A percentile compares a stretch with the other conserved stretches of the same genome.
Evolutionary conservation across 2,797 vertebrate species (phyloP).

Genomic region (Ctenochaetus hawaiiensis): DNA sequence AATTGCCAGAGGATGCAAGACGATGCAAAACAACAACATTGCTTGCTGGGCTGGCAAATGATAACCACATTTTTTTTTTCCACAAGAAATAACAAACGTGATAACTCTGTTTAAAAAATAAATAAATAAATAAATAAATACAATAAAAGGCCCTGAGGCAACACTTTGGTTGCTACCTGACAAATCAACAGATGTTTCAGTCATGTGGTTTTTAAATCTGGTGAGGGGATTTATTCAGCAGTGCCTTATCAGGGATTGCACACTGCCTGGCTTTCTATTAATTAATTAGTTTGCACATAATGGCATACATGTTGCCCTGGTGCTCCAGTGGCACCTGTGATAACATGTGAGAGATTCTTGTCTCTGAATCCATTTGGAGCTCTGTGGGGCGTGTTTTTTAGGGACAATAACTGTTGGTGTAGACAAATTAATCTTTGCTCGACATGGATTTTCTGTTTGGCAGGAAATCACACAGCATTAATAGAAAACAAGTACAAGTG

Average conservation of each 20-base stretch:
- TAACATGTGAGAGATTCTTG: slow-evolving; percentile 40
- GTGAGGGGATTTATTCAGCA: slow-evolving; percentile 59
- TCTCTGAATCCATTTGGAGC: slow-evolving; percentile 41
- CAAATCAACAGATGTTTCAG: slow-evolving; percentile 80
- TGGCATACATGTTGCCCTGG: slow-evolving; percentile 59
- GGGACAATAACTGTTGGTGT: slow-evolving; percentile 54
- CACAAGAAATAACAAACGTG: background rate
- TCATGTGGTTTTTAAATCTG: slow-evolving; percentile 56
- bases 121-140: background rate
- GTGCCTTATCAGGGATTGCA: slow-evolving; percentile 54
- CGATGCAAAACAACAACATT: slow-evolving; percentile 13
- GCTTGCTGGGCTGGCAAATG: slow-evolving; percentile 43
- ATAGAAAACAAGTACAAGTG: slow-evolving; percentile 50
- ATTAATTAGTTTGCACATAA: slow-evolving; percentile 65
- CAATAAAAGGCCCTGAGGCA: slow-evolving; percentile 22
- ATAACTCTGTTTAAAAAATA: background rate
- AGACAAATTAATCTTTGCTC: slow-evolving; percentile 60
- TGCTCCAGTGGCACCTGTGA: slow-evolving; percentile 58
- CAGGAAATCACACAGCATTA: slow-evolving; percentile 58
- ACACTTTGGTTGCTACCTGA: slow-evolving; percentile 50
- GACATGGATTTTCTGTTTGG: slow-evolving; percentile 47
- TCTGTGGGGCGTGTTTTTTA: slow-evolving; percentile 30
- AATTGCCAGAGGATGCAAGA: slow-evolving; percentile 40
- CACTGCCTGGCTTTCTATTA: slow-evolving; percentile 50
- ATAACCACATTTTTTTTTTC: slow-evolving; percentile 23